Conservation (phyloP, 2,797 vertebrate species). For the Pangasius larnaudii region DNA sequence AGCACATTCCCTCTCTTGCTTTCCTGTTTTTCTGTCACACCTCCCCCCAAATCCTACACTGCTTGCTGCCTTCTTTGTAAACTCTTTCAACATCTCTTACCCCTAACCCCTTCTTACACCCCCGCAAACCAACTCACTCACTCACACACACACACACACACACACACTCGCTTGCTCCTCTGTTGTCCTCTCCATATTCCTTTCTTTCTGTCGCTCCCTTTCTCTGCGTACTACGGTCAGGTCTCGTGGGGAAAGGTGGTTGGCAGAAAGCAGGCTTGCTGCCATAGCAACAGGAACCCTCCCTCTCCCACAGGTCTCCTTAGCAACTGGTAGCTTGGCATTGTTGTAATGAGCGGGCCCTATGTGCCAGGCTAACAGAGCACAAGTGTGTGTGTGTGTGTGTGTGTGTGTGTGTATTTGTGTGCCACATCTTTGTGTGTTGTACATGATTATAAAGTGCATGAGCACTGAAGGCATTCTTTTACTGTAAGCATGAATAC, state of each 20-base stretch:
- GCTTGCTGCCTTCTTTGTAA: constrained; percentile 67
- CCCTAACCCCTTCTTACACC: constrained; percentile 55
- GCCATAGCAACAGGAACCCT: constrained; percentile 82
- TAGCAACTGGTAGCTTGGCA: constrained; percentile 84
- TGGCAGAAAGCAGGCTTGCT: constrained; percentile 81
- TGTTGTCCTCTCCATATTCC: constrained; percentile 62
- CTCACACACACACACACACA: not conserved
- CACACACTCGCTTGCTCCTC: constrained; percentile 59
- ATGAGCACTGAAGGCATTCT: constrained; percentile 25
- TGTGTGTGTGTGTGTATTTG: constrained; percentile 55
- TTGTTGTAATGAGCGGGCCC: constrained; percentile 80
- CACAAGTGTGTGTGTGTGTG: constrained; percentile 56
- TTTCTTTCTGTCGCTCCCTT: constrained; percentile 58
- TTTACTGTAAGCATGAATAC: constrained; percentile 17
- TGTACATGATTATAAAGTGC: constrained; percentile 43
- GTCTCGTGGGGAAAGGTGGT: constrained; percentile 79
- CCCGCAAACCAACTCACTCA: constrained; percentile 26
- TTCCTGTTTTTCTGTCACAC: constrained; percentile 46
- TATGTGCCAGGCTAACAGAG: constrained; percentile 72
- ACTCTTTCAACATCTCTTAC: constrained; percentile 70
- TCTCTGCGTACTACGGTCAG: constrained; percentile 74
- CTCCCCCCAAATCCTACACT: constrained; percentile 36
- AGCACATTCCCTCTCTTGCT: constrained; percentile 45
- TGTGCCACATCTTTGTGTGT: constrained; percentile 47
- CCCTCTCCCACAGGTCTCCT: constrained; percentile 83